A percentile compares a stretch with the other conserved stretches of the same genome.
Conservation (phyloP, 2,888 invertebrate genomes). For the Caenorhabditis wallacei region DNA sequence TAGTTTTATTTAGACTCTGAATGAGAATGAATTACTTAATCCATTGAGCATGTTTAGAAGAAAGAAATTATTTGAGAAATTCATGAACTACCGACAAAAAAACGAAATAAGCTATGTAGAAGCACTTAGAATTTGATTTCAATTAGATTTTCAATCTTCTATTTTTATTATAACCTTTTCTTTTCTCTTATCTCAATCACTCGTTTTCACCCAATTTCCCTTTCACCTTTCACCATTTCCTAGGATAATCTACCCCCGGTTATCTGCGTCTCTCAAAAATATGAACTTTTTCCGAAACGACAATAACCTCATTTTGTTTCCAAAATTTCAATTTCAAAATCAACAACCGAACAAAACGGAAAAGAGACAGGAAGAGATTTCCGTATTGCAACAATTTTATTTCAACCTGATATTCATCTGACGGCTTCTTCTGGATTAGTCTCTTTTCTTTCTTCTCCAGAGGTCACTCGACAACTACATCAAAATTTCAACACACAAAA, state of each 20-base stretch:
- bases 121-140: too few species aligned
- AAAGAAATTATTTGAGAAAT: too few species aligned
- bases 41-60: too few species aligned
- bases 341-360: conserved; percentile 28
- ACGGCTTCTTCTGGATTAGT: conserved; percentile 38
- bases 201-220: conserved; percentile 15
- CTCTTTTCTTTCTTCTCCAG: not conserved
- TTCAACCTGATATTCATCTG: conserved; percentile 41
- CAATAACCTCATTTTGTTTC: conserved; percentile 49
- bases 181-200: conserved; percentile 15
- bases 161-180: conserved; percentile 1
- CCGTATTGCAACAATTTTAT: conserved; percentile 52
- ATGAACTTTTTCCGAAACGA: conserved; percentile 7
- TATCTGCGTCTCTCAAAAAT: conserved; percentile 2
- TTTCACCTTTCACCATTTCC: conserved; percentile 5
- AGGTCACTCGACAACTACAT: not conserved
- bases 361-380: conserved; percentile 19
- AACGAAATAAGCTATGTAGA: too few species aligned
- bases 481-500: conserved; percentile 14
- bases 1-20: too few species aligned
- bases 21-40: too few species aligned
- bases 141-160: too few species aligned
- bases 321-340: conserved; percentile 50
- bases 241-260: conserved; percentile 28
- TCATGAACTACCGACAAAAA: too few species aligned